A percentile compares a stretch with the other conserved stretches of the same genome.
phyloP scores from a whole-genome alignment of 23 tunicate species.

The Phallusia fumigata region DNA sequence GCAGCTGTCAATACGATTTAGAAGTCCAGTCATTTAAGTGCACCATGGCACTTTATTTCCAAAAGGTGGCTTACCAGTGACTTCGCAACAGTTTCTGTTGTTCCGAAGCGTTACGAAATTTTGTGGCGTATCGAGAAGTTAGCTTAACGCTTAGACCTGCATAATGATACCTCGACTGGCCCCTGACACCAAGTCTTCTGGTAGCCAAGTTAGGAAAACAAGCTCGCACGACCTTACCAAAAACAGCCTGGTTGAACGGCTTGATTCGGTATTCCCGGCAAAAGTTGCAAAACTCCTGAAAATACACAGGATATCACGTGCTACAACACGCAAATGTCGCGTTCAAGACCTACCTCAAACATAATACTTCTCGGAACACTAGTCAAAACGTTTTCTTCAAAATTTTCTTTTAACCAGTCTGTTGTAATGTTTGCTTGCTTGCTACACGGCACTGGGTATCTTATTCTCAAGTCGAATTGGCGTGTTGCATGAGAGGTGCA shows the following conservation, averaged over 20 bases:
- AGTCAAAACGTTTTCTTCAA: slow-evolving; percentile 71
- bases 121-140: slow-evolving; percentile 45
- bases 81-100: not conserved
- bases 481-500: not conserved
- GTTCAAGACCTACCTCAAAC: slow-evolving; percentile 64
- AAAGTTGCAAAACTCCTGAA: slow-evolving; percentile 63
- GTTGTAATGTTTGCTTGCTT: slow-evolving; percentile 73
- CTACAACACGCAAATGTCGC: not conserved
- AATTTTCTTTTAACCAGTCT: slow-evolving; percentile 76
- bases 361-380: slow-evolving; percentile 82
- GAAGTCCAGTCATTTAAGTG: no score
- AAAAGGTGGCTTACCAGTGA: not conserved
- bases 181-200: slow-evolving; percentile 83
- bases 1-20: not conserved
- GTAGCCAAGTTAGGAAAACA: slow-evolving; percentile 95
- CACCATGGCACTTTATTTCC: not conserved
- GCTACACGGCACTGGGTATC: slow-evolving; percentile 86
- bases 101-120: slow-evolving; percentile 14
- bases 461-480: slow-evolving; percentile 18
- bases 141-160: slow-evolving; percentile 85
- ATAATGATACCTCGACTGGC: slow-evolving; percentile 91
- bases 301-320: not conserved
- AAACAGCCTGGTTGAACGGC: slow-evolving; percentile 93
- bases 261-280: slow-evolving; percentile 38
- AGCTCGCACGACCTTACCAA: slow-evolving; percentile 91